Evolutionary conservation across 2,113 vertebrate genomes (phyloP), one percentile per base, ranked within the genome.

Genomic region (Hippocampus comes): DNA sequence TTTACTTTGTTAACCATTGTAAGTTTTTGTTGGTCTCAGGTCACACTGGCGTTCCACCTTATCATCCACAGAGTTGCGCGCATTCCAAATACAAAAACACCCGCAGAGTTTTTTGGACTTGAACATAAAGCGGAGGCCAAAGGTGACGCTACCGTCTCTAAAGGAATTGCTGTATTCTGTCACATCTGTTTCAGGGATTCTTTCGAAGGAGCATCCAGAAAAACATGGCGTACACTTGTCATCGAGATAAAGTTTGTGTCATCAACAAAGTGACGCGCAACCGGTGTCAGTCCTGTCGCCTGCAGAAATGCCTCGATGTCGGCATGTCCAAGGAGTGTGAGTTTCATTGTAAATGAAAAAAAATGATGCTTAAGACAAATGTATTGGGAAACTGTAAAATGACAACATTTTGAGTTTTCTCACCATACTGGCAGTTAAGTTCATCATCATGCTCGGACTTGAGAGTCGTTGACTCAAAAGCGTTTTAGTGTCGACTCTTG

Each of bases 321-420:
- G 96, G 96, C 77, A 98, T 98, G 96, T 98, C 96, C 89, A 97
- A 97, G 87, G 96, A 97, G 87, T 93, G 96, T 97, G 89, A 96
- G 96, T 96, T 67, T 46, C 1, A 43, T 9, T 3, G 10, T 10
- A 23, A 25, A 3, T 42, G 18, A 27, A 27, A 27, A 23, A 38
- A 38, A 38, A 38, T 1, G 1, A 25, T 27, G n/a, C 56, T 59
- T 59, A 15, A 10, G 12, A 59, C 1, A 12, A 59, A 57, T 25
- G 8, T 25, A 57, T 14, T 5, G 4, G 1, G 14, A 12, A 60
- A 34, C 14, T 17, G 27, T 18, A 1, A 61, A 34, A 61, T 60
- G 34, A 18, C 30, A 15, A 27, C 14, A 46, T 14, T 64, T 66
- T 2, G 2, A 48, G 64, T 66, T 65, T n/a, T 46, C 1, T 61